Conservation (phyloP, 2,888 invertebrate species). For the Chaetogeoica ovagalla region DNA sequence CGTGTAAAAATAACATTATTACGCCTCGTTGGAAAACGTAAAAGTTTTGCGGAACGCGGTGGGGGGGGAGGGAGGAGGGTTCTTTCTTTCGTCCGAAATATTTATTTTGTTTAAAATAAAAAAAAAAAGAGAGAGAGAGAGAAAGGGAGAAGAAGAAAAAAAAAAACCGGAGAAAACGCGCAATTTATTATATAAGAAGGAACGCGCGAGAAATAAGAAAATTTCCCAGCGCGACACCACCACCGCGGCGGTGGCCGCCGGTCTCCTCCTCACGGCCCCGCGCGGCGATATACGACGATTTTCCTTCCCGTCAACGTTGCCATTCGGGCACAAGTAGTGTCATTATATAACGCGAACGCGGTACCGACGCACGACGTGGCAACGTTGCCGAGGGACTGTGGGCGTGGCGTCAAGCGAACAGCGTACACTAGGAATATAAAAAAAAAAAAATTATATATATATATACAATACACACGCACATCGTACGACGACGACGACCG, state of each 20-base stretch:
- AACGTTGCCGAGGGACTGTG: constrained; percentile 28
- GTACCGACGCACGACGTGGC: constrained; percentile 38
- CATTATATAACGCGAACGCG: constrained; percentile 49
- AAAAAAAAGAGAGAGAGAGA: background rate
- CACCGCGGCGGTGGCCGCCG: too few relatives aligned
- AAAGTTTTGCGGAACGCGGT: constrained; percentile 1
- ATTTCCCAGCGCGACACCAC: constrained; percentile 35
- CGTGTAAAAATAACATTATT: too few relatives aligned
- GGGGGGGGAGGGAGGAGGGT: too few relatives aligned
- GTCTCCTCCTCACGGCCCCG: constrained; percentile 5
- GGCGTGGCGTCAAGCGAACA: constrained; percentile 44
- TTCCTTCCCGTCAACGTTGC: constrained; percentile 40
- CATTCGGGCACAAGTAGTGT: constrained; percentile 28
- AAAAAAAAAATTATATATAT: constrained; percentile 17
- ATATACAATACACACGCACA: constrained; percentile 24
- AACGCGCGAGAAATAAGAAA: background rate
- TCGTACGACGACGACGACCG: constrained; percentile 16
- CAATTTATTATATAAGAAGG: too few relatives aligned
- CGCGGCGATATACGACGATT: constrained; percentile 25
- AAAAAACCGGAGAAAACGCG: background rate
- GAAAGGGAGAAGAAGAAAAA: background rate
- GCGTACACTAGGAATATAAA: constrained; percentile 31
- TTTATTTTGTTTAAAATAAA: background rate
- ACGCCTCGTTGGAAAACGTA: background rate
- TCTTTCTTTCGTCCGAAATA: background rate